These are phyloP conservation scores for Drosophila neotestacea DNA, from an alignment of 2,888 invertebrate species.

Conservation along the genomic window DNA sequence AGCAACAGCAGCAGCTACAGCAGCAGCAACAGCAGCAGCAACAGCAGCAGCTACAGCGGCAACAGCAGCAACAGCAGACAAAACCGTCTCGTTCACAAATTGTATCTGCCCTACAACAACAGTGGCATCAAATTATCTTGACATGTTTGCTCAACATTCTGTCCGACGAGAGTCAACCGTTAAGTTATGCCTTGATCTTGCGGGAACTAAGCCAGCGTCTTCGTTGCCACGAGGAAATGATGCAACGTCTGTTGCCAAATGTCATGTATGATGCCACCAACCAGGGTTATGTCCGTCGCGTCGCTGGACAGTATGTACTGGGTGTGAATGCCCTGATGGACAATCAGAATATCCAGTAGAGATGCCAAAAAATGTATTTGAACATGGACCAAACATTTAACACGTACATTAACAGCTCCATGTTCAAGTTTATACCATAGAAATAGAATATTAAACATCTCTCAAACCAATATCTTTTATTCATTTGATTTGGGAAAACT, in stretches of 20 bases:
- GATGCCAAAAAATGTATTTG: neutral
- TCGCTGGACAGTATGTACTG: constrained; percentile 1
- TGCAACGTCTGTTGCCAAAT: constrained; percentile 31
- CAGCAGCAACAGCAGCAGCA: neutral
- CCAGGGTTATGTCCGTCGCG: constrained; percentile 35
- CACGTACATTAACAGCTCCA: no score
- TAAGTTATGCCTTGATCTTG: constrained; percentile 14
- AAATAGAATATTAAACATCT: neutral
- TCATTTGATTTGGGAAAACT: neutral
- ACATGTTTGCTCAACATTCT: constrained; percentile 16
- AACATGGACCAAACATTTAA: neutral
- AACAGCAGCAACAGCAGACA: neutral
- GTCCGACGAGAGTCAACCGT: constrained; percentile 19
- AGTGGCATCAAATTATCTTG: constrained; percentile 24
- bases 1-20: neutral
- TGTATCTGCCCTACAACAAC: neutral
- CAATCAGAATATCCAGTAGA: neutral
- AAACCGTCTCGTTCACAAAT: neutral
- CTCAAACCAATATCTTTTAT: neutral
- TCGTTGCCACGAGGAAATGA: constrained; percentile 13
- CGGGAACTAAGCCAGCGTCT: constrained; percentile 17
- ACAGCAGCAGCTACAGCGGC: neutral
- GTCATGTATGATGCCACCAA: constrained; percentile 38
- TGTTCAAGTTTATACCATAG: neutral
- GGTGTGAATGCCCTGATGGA: neutral